Evolutionary conservation across 2,797 vertebrate species (phyloP), one percentile per base, ranked within the genome.

Genomic region (Neoniphon sammara): DNA sequence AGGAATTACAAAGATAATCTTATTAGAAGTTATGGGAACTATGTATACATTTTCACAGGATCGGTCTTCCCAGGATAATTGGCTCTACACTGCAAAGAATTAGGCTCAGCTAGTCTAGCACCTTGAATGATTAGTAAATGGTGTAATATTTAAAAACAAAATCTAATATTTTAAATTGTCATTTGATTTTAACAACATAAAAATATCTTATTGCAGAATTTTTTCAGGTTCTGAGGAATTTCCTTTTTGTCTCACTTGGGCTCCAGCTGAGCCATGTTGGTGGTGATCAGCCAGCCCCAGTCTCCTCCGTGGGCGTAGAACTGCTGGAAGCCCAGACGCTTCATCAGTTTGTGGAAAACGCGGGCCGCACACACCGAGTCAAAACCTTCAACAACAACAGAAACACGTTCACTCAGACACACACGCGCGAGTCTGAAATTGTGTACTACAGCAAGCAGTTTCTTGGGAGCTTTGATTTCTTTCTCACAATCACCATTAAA

Each of bases 221-320:
- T 59, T 21, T 52, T 4, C 12, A 12, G 17, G 12, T 56, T 31
- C 0, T 36, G 17, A 42, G 18, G 21, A 20, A 17, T 31, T 23
- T 49, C 3, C 17, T 46, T 11, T 58, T 34, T 5, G 18, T 69
- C 93, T 91, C 88, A 97, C 96, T 93, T 91, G 69, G 96, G 95
- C 66, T 95, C 87, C 91, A 97, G 94, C 87, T 96, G 95, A 42
- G 96, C 94, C 94, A 97, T 95, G 81, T 93, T 93, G 63, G 91
- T 96, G 70, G 94, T 94, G 87, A 97, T 85, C 5, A 75, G 55
- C 75, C 88, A 93, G 9, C 96, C 96, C 96, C 96, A 97, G 84
- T 97, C 96, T 84, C 96, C 96, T 63, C 96, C 96, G 1, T 97
- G 96, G 47, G 96, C 12, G 0, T 96, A 97, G 88, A 94, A 97